Conservation (phyloP, 1,140 invertebrate genomes). For the Octopus bimaculoides region DNA sequence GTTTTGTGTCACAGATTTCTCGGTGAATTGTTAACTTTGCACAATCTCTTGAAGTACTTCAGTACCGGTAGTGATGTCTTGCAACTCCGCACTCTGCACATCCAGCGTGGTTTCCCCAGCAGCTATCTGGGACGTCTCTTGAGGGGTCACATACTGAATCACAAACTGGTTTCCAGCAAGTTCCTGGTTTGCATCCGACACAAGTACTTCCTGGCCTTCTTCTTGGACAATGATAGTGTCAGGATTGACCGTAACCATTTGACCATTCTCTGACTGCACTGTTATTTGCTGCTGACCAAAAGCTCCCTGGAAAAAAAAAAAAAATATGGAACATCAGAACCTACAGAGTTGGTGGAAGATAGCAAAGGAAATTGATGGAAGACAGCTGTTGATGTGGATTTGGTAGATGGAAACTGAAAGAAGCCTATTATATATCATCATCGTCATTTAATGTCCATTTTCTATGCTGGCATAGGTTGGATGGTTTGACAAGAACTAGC, state of each 20-base stretch:
- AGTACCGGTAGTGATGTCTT: neutral
- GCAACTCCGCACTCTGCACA: constrained; percentile 10
- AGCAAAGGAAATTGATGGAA: too few relatives aligned
- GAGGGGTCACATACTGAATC: constrained; percentile 43
- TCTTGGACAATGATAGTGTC: constrained; percentile 51
- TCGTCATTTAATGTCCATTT: too few relatives aligned
- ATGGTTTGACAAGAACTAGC: too few relatives aligned
- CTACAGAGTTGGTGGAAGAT: too few relatives aligned
- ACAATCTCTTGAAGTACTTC: neutral
- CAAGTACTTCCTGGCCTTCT: constrained; percentile 40
- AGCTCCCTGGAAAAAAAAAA: constrained; percentile 20
- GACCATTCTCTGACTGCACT: constrained; percentile 44
- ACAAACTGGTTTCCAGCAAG: constrained; percentile 40
- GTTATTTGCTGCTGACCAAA: constrained; percentile 39
- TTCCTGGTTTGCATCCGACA: constrained; percentile 32
- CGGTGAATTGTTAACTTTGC: neutral
- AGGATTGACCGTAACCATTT: constrained; percentile 43
- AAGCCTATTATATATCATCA: too few relatives aligned
- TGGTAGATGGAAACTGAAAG: too few relatives aligned
- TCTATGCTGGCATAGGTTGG: too few relatives aligned
- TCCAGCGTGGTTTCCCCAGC: constrained; percentile 18
- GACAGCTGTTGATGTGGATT: too few relatives aligned
- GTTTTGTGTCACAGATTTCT: neutral
- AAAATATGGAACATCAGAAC: neutral
- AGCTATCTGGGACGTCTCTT: constrained; percentile 18